A percentile compares a stretch with the other conserved stretches of the same genome.
These are phyloP conservation scores for Mastigias papua DNA, from an alignment of 30 jellyfish, hydroid and myxozoan species.

Conservation along the genomic window DNA sequence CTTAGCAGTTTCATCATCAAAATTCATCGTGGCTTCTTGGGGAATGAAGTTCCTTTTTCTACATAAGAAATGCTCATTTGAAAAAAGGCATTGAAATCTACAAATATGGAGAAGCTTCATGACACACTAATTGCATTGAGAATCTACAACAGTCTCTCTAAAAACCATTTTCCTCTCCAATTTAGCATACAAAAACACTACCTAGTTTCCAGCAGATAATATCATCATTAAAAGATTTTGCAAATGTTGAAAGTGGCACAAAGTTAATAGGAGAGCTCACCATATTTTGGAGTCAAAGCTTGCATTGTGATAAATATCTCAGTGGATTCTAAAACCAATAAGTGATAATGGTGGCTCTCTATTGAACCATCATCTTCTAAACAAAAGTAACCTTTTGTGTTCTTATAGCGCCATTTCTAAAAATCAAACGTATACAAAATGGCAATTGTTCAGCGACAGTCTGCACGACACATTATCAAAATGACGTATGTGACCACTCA, in stretches of 20 bases:
- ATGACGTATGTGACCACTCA: too few species aligned
- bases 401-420: conserved; percentile 86
- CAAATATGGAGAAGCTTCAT: not conserved
- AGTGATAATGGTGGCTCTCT: conserved; percentile 81
- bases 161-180: too few species aligned
- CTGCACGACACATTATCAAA: too few species aligned
- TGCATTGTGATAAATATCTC: conserved; percentile 81
- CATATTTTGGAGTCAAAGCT: conserved; percentile 87
- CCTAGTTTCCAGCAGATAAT: too few species aligned
- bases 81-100: not conserved
- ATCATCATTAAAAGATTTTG: too few species aligned
- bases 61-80: not conserved
- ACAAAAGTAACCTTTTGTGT: conserved; percentile 80
- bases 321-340: conserved; percentile 77
- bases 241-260: too few species aligned
- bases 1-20: too few species aligned
- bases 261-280: conserved; percentile 33
- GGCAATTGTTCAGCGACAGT: too few species aligned
- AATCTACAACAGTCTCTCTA: too few species aligned
- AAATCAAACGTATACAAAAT: not conserved
- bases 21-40: not conserved
- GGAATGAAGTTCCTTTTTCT: not conserved
- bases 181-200: too few species aligned
- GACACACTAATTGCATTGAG: too few species aligned
- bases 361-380: conserved; percentile 83